Evolutionary conservation across 2,797 vertebrate genomes (phyloP), one percentile per base, ranked within the genome.

Genomic region (Halcyon badia): DNA sequence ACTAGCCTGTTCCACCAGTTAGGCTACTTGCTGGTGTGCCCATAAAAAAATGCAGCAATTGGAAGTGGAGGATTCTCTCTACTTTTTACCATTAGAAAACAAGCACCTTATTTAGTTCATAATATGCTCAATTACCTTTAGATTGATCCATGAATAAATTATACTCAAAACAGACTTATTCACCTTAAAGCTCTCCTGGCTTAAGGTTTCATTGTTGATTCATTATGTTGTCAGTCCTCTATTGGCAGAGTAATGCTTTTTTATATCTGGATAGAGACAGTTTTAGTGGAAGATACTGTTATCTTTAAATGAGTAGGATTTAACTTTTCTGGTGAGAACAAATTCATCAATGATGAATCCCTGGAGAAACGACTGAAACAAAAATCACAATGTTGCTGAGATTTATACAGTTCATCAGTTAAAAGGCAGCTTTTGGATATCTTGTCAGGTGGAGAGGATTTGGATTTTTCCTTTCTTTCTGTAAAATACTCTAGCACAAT

Each of bases 141-240:
- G 96, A 97, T 98, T 98, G 97, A 98, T 98, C 97, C 84, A 79
- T 96, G 97, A 98, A 98, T 98, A 98, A 96, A 98, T 98, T 98
- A 98, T 97, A 98, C 97, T 98, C 97, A 95, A 97, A 97, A 97
- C 95, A 97, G 94, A 96, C 93, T 97, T 96, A 96, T 94, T 98
- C 97, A 97, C 98, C 97, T 97, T 97, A 97, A 97, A 98, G 97
- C 97, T 97, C 98, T 98, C 95, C 97, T 81, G 97, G 98, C 97
- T 98, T 98, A 98, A 98, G 98, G 97, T 98, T 97, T 97, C 97
- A 94, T 95, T 97, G 98, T 98, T 98, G 98, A 99, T 98, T 99
- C 98, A 98, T 98, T 98, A 98, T 96, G 95, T 97, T 98, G 98
- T 98, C 98, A 98, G 97, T 97, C 98, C 95, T 96, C 95, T 96